Conservation (phyloP, 2,888 invertebrate genomes). For the Liopterus haemorrhoidalis region DNA sequence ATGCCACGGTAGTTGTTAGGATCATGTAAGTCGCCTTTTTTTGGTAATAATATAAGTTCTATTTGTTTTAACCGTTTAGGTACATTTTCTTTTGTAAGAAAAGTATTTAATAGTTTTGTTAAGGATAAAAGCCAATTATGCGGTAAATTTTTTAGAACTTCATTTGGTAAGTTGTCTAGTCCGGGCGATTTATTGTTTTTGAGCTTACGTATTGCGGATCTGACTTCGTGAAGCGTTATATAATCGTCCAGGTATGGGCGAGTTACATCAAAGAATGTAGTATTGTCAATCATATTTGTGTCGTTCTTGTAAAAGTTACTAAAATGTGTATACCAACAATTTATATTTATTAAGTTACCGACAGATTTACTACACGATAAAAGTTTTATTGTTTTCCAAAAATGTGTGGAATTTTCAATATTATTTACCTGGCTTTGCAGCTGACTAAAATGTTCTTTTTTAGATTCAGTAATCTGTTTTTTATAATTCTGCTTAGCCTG, state of each 20-base stretch:
- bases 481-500: no score
- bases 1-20: constrained; percentile 29
- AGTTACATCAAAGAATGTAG: not conserved
- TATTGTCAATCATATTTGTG: no score
- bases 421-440: no score
- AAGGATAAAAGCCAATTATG: constrained; percentile 1
- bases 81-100: constrained; percentile 8
- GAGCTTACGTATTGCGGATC: not conserved
- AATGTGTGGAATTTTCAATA: no score
- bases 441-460: no score
- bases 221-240: constrained; percentile 7
- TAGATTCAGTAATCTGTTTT: no score
- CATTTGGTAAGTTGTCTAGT: constrained; percentile 12
- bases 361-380: no score
- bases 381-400: no score
- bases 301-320: no score
- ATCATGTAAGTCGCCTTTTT: constrained; percentile 8
- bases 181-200: constrained; percentile 14
- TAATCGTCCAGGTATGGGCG: constrained; percentile 8
- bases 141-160: constrained; percentile 12
- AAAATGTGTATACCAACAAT: no score
- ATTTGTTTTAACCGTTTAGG: constrained; percentile 7
- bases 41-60: constrained; percentile 8
- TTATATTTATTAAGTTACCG: no score
- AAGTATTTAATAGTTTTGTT: constrained; percentile 10